Conservation (phyloP, 2,888 invertebrate species). For the Spodoptera exigua region DNA sequence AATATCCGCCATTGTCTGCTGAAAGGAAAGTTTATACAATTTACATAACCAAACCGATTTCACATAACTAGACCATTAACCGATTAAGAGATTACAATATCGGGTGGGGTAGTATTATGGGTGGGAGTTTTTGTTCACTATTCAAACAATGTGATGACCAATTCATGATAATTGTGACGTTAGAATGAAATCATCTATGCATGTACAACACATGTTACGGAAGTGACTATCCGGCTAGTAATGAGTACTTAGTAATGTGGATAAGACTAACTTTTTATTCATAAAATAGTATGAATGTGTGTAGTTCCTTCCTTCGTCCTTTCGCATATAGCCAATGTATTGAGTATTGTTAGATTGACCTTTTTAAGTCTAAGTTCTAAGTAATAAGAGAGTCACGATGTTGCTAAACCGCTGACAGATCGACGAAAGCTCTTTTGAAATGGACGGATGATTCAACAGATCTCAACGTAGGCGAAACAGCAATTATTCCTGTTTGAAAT, state of each 20-base stretch:
- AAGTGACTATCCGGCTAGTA: constrained; percentile 33
- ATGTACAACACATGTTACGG: constrained; percentile 31
- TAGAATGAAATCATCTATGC: constrained; percentile 46
- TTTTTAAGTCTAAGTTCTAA: not conserved
- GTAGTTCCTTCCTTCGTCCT: too few relatives aligned
- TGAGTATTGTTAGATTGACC: too few relatives aligned
- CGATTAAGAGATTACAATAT: not conserved
- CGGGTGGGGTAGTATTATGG: constrained; percentile 1
- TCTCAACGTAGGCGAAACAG: constrained; percentile 54
- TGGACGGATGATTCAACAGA: constrained; percentile 70
- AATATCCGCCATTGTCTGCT: too few relatives aligned
- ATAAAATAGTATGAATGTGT: constrained; percentile 23
- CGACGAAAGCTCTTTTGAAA: constrained; percentile 74
- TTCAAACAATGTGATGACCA: constrained; percentile 54
- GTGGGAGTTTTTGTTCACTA: constrained; percentile 23
- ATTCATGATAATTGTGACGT: constrained; percentile 47
- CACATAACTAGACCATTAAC: too few relatives aligned
- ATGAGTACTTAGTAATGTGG: constrained; percentile 27
- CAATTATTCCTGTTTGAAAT: constrained; percentile 70
- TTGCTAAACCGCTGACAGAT: constrained; percentile 61
- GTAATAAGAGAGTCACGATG: constrained; percentile 5
- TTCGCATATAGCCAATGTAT: too few relatives aligned
- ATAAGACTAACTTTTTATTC: constrained; percentile 31
- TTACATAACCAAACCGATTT: too few relatives aligned
- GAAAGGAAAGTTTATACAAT: too few relatives aligned